phyloP scores from a whole-genome alignment of 2,888 invertebrate species.

The Heliconius aoede region DNA sequence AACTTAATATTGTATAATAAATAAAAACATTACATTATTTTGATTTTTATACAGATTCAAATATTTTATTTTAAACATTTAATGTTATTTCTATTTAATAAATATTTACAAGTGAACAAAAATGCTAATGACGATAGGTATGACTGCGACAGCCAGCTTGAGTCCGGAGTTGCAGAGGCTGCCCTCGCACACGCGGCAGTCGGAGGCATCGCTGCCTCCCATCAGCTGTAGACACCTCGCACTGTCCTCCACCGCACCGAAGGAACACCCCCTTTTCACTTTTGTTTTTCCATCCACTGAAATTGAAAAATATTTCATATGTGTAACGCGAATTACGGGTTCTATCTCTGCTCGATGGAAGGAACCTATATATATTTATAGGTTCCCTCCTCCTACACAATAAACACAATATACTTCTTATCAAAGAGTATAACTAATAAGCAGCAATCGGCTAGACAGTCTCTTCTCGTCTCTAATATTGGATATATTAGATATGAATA shows the following conservation, averaged over 20 bases:
- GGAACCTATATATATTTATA: too few species aligned
- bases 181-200: background rate
- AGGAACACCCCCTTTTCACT: slow-evolving; percentile 2
- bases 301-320: background rate
- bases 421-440: too few species aligned
- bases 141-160: background rate
- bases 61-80: background rate
- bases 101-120: slow-evolving; percentile 1
- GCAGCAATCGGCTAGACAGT: background rate
- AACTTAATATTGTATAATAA: background rate
- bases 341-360: too few species aligned
- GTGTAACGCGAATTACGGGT: too few species aligned
- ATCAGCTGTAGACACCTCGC: background rate
- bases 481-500: too few species aligned
- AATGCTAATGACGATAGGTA: background rate
- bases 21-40: background rate
- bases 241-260: background rate
- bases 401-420: too few species aligned
- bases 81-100: background rate
- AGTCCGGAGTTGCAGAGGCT: slow-evolving; percentile 3
- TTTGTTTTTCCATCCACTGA: slow-evolving; percentile 8
- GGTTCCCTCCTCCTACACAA: too few species aligned
- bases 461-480: background rate
- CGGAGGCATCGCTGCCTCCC: background rate
- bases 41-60: background rate